Base-by-base conservation (phyloP, 1,140 invertebrate species). In the Megalopta genalis region DNA sequence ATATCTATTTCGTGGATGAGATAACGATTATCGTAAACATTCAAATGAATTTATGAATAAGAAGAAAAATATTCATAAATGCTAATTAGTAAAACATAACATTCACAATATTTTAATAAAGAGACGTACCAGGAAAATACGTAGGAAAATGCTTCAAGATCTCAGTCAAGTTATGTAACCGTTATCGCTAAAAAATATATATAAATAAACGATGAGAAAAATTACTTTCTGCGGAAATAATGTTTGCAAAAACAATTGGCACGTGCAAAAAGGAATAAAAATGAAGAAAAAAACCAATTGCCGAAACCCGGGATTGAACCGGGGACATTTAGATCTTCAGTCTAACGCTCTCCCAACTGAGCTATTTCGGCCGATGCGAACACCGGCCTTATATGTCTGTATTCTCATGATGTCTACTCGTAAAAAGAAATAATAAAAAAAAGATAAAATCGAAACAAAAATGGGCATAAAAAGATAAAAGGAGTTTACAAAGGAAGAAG, bases 251-350 rank as follows among this genome's bases (percentile, higher is more conserved):
- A 0, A 1, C 14, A 52, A 54, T 65, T 65, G 8, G 16, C 39
- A 65, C 3, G 0, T 8, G 21, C n/a, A 65, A 65, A 39, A 39
- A 65, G 8, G 21, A 37, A 39, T 0, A 23, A 59, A 25, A 65
- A 2, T 27, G 5, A 39, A 42, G n/a, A 74, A 62, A 66, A 59
- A 73, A 63, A 25, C 2, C 0, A 0, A 12, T 46, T 63, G 71
- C 60, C 65, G 57, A 84, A 83, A 83, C 66, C 62, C 57, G 76
- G 54, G 54, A 80, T 80, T 71, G 81, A 84, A 80, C n/a, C n/a
- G n/a, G n/a, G n/a, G n/a, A n/a, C n/a, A n/a, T n/a, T n/a, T n/a
- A n/a, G n/a, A n/a, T n/a, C n/a, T n/a, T n/a, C n/a, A n/a, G n/a
- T n/a, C n/a, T n/a, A n/a, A n/a, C n/a, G n/a, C n/a, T n/a, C n/a